Evolutionary conservation across 2,888 invertebrate genomes (phyloP).

Genomic region (Masnerella sp.): DNA sequence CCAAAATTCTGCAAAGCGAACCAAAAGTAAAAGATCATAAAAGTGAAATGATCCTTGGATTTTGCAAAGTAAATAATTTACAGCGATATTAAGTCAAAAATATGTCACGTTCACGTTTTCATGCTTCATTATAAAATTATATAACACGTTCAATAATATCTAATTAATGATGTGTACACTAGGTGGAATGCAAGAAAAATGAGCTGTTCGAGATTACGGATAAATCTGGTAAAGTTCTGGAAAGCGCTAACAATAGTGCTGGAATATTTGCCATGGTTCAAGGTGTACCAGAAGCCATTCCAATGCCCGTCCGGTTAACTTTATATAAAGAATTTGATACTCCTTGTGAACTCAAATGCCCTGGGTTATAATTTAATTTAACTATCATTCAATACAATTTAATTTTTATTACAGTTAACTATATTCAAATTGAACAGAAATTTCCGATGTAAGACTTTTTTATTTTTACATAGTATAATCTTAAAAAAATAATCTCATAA

Average conservation of each 20-base stretch:
- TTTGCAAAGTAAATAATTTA: conserved; percentile 80
- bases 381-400: background rate
- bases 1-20: conserved; percentile 75
- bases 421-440: too few species aligned
- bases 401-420: too few species aligned
- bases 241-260: conserved; percentile 81
- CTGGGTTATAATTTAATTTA: conserved; percentile 77
- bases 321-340: conserved; percentile 76
- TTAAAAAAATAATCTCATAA: too few species aligned
- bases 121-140: too few species aligned
- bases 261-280: conserved; percentile 81
- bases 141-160: too few species aligned
- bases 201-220: conserved; percentile 80
- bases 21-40: conserved; percentile 76
- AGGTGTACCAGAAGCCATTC: conserved; percentile 77
- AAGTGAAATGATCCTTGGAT: conserved; percentile 80
- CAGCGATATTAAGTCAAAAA: too few species aligned
- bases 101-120: too few species aligned
- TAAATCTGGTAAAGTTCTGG: conserved; percentile 79
- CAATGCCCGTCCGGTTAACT: conserved; percentile 76
- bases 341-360: conserved; percentile 77
- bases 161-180: too few species aligned
- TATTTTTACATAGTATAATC: too few species aligned
- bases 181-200: conserved; percentile 78
- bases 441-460: too few species aligned